Percentiles rank a stretch among this genome's conserved stretches.
phyloP scores from a whole-genome alignment of 1,140 invertebrate species.

The Drosophila bocki region DNA sequence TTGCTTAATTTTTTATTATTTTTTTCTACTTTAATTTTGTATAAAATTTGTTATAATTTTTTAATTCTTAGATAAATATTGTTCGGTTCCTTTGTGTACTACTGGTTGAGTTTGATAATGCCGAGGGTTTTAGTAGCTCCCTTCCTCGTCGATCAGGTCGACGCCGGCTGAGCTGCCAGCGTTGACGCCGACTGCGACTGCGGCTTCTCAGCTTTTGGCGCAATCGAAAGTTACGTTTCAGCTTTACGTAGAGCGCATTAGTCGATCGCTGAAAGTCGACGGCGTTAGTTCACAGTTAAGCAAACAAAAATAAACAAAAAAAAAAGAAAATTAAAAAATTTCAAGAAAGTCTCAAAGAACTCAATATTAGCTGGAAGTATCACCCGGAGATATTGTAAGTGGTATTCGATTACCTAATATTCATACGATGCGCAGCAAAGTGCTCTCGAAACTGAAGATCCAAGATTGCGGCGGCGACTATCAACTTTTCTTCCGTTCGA shows the following conservation, averaged over 20 bases:
- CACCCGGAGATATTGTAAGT: slow-evolving; percentile 16
- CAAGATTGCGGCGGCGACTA: background rate
- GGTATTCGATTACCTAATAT: background rate
- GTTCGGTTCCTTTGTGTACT: background rate
- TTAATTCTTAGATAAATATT: too few species aligned
- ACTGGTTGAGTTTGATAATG: background rate
- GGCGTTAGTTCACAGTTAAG: slow-evolving; percentile 70
- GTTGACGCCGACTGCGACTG: slow-evolving; percentile 1
- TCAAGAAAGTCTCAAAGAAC: slow-evolving; percentile 1
- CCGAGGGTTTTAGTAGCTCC: slow-evolving; percentile 32
- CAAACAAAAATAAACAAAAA: slow-evolving; percentile 4
- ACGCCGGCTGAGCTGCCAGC: slow-evolving; percentile 14
- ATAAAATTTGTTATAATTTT: background rate
- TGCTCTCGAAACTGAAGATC: background rate
- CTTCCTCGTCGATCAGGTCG: slow-evolving; percentile 17
- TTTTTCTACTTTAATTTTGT: background rate
- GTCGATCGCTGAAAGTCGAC: slow-evolving; percentile 70
- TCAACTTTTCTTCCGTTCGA: background rate
- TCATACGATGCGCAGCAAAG: background rate
- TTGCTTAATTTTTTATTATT: background rate
- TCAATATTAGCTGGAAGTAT: background rate
- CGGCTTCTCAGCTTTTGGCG: slow-evolving; percentile 61
- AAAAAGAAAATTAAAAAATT: slow-evolving; percentile 14
- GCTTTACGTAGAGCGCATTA: slow-evolving; percentile 77
- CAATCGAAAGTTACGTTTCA: slow-evolving; percentile 81